Conservation (phyloP, 1,140 invertebrate species). For the Polyergus mexicanus region DNA sequence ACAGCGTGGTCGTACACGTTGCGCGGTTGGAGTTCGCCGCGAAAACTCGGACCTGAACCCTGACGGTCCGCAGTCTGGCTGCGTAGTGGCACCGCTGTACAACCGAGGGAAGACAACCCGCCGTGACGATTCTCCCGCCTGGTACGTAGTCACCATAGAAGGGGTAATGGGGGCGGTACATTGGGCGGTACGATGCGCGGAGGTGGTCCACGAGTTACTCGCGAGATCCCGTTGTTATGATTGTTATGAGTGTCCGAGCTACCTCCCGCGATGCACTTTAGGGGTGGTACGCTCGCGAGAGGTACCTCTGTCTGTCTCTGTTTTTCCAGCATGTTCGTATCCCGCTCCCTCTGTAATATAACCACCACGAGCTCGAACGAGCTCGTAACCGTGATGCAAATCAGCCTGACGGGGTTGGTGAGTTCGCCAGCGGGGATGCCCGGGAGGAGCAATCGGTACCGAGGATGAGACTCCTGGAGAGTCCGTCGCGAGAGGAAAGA, state of each 20-base stretch:
- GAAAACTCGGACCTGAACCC: conserved; percentile 79
- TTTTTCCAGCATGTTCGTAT: conserved; percentile 63
- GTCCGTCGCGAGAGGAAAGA: conserved; percentile 55
- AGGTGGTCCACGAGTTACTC: conserved; percentile 85
- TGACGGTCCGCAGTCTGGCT: conserved; percentile 86
- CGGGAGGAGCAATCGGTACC: conserved; percentile 71
- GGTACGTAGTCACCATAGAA: conserved; percentile 49
- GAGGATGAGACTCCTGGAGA: conserved; percentile 63
- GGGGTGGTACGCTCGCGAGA: conserved; percentile 80
- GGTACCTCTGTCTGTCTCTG: conserved; percentile 65
- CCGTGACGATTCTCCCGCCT: conserved; percentile 71
- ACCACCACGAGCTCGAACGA: conserved; percentile 80
- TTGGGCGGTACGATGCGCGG: conserved; percentile 84
- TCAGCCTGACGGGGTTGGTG: conserved; percentile 78
- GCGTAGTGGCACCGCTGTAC: conserved; percentile 83
- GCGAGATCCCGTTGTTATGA: conserved; percentile 85
- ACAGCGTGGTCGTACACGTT: conserved; percentile 82
- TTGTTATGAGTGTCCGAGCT: conserved; percentile 86
- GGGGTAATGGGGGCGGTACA: conserved; percentile 80
- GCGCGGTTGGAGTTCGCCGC: conserved; percentile 75
- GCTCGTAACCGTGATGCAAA: conserved; percentile 85
- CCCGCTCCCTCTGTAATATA: conserved; percentile 81
- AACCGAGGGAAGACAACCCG: conserved; percentile 73
- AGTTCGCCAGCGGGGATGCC: conserved; percentile 71
- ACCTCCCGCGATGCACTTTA: conserved; percentile 76